Conservation (phyloP, 2,888 invertebrate species). For the Anodontia alba region DNA sequence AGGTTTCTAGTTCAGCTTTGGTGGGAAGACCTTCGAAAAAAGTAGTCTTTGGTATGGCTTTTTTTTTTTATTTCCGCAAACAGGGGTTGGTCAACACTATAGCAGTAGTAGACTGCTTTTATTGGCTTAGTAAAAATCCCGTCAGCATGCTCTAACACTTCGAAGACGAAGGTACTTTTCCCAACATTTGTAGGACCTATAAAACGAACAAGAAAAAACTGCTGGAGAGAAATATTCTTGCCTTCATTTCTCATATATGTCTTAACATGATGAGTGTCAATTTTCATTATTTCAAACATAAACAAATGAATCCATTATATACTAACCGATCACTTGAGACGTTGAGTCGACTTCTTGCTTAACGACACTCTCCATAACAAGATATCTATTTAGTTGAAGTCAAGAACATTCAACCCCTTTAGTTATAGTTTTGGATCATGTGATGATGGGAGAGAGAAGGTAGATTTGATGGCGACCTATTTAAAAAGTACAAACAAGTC, state of each 20-base stretch:
- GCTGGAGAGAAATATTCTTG: no score
- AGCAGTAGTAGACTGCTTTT: conserved; percentile 47
- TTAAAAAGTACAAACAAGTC: background rate
- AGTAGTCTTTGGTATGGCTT: conserved; percentile 34
- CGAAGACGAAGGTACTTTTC: conserved; percentile 44
- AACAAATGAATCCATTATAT: no score
- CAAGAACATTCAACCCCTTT: conserved; percentile 14
- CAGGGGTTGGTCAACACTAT: conserved; percentile 57
- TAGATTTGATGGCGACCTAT: no score
- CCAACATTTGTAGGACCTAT: conserved; percentile 45
- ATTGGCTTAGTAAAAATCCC: conserved; percentile 45
- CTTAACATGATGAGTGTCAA: background rate
- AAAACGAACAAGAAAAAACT: background rate
- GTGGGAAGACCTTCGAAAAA: conserved; percentile 51
- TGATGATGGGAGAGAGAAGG: background rate
- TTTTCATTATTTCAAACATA: no score
- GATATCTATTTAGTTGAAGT: conserved; percentile 25
- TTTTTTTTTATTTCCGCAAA: conserved; percentile 55
- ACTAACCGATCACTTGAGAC: conserved; percentile 46
- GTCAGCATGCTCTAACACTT: conserved; percentile 44
- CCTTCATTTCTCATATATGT: background rate
- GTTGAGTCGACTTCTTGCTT: conserved; percentile 36
- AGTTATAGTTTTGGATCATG: no score
- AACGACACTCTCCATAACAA: conserved; percentile 42
- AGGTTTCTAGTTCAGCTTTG: conserved; percentile 38